Conservation (phyloP, 1,140 invertebrate genomes). For the Chrysomallon squamiferum region DNA sequence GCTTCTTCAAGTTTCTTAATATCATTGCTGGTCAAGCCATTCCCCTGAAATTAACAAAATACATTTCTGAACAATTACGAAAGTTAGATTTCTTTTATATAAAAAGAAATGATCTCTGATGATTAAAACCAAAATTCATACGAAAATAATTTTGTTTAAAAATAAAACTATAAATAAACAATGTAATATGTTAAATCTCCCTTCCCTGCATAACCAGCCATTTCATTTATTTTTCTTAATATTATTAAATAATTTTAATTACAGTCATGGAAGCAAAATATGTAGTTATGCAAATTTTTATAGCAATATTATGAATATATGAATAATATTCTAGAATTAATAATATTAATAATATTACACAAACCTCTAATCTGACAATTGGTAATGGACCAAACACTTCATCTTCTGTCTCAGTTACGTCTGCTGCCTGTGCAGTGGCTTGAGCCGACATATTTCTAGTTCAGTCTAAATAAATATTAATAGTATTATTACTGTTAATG, state of each 20-base stretch:
- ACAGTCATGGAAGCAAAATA: too few species aligned
- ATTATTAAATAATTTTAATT: too few species aligned
- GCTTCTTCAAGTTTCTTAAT: slow-evolving; percentile 93
- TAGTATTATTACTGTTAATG: too few species aligned
- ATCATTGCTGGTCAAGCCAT: slow-evolving; percentile 86
- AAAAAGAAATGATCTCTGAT: neutral
- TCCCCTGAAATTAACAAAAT: slow-evolving; percentile 33
- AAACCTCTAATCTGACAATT: slow-evolving; percentile 53
- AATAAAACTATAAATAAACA: neutral
- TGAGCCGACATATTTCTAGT: slow-evolving; percentile 13
- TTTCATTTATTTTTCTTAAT: neutral
- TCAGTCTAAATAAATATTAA: too few species aligned
- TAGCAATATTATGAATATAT: too few species aligned
- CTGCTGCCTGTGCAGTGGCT: slow-evolving; percentile 16
- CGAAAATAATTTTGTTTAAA: neutral
- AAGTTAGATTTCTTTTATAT: neutral
- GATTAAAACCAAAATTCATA: neutral
- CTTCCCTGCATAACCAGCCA: neutral
- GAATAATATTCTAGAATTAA: too few species aligned
- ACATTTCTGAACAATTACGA: neutral
- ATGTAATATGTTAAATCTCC: neutral
- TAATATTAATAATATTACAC: too few species aligned
- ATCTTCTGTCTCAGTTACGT: slow-evolving; percentile 37
- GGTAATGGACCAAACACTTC: slow-evolving; percentile 58
- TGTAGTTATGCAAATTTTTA: too few species aligned